Conservation (phyloP, 37 sponge, comb jelly and placozoan genomes). For the Hormiphora californensis region DNA sequence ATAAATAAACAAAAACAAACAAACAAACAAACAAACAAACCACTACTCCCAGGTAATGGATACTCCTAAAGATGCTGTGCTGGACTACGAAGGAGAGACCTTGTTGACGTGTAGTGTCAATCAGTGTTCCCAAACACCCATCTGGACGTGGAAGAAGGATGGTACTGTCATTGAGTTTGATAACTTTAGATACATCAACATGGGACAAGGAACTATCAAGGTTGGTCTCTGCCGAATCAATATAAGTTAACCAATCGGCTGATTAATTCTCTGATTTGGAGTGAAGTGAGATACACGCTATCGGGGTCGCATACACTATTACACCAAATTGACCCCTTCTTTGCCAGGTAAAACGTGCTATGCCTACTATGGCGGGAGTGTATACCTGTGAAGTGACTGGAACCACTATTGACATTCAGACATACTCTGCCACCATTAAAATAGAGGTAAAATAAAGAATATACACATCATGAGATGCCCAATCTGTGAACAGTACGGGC, state of each 20-base stretch:
- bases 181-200: background rate
- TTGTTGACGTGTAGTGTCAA: background rate
- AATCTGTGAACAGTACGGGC: no score
- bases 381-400: background rate
- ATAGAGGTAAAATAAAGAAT: background rate
- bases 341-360: background rate
- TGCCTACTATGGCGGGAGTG: background rate
- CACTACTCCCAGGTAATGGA: constrained; percentile 46
- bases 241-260: no score
- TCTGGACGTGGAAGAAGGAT: constrained; percentile 29
- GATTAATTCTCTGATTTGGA: no score
- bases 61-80: background rate
- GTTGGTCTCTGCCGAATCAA: no score
- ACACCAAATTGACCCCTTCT: no score
- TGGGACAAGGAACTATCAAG: no score
- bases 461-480: no score
- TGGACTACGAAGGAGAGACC: background rate
- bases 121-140: background rate
- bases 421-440: background rate
- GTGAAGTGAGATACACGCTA: no score
- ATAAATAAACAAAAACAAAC: no score
- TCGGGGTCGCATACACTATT: no score
- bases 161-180: background rate
- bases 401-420: background rate
- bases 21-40: no score